phyloP scores from a whole-genome alignment of 2,888 invertebrate genomes.

The Scaptomyza tumidula region DNA sequence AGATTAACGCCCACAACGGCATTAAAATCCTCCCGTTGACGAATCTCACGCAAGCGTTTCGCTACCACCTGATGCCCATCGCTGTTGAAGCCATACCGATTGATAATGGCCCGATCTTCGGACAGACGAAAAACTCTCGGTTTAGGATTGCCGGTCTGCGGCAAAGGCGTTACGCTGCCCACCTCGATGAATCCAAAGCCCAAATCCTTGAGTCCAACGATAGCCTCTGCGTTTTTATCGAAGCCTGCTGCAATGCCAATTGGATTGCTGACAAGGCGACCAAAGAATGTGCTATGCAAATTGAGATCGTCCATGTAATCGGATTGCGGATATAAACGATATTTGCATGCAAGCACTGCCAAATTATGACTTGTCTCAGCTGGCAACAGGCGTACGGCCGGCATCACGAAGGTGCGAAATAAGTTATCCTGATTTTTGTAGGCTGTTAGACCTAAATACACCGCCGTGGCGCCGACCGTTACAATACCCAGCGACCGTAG shows the following conservation, averaged over 20 bases:
- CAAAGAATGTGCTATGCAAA: slow-evolving; percentile 89
- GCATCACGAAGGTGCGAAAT: slow-evolving; percentile 65
- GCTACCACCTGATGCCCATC: slow-evolving; percentile 93
- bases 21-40: slow-evolving; percentile 85
- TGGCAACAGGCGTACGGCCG: slow-evolving; percentile 85
- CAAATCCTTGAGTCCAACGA: slow-evolving; percentile 91
- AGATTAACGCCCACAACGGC: slow-evolving; percentile 96
- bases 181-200: slow-evolving; percentile 99
- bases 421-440: slow-evolving; percentile 50
- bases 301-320: slow-evolving; percentile 59
- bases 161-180: slow-evolving; percentile 96
- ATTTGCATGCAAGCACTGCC: slow-evolving; percentile 91
- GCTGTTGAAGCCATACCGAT: slow-evolving; percentile 98
- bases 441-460: slow-evolving; percentile 45
- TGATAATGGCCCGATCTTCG: slow-evolving; percentile 95
- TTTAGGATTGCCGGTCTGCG: slow-evolving; percentile 96
- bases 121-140: slow-evolving; percentile 95
- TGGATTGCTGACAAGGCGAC: slow-evolving; percentile 92
- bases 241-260: slow-evolving; percentile 99
- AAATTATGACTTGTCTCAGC: slow-evolving; percentile 94
- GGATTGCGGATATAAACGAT: slow-evolving; percentile 82
- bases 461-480: slow-evolving; percentile 56
- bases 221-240: slow-evolving; percentile 98
- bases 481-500: slow-evolving; percentile 63
- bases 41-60: slow-evolving; percentile 87